Conservation (phyloP, 2,113 vertebrate species). For the Oncorhynchus mykiss region DNA sequence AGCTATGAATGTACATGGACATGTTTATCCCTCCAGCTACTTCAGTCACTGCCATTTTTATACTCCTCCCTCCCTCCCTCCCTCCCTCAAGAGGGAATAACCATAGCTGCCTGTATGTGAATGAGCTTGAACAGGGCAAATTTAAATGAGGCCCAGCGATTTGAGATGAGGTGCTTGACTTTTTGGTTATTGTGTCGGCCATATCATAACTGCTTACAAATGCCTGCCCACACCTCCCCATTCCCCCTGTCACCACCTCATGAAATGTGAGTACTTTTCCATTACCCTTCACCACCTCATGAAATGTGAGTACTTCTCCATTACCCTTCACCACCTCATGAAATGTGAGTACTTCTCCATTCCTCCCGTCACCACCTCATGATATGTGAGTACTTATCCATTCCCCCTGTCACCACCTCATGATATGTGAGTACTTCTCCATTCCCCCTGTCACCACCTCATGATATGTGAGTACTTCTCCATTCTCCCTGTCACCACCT, state of each 20-base stretch:
- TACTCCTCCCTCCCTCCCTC: neutral
- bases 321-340: neutral
- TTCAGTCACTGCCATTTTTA: slow-evolving; percentile 13
- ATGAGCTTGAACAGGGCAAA: slow-evolving; percentile 35
- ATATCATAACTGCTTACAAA: slow-evolving; percentile 40
- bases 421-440: too few relatives aligned
- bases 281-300: too few relatives aligned
- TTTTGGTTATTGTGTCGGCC: slow-evolving; percentile 34
- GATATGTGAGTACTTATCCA: neutral
- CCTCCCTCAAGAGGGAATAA: neutral
- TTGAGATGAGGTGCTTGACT: slow-evolving; percentile 48
- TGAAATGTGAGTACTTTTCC: too few relatives aligned
- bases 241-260: neutral
- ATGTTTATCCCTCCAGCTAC: slow-evolving; percentile 45
- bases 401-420: neutral
- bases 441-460: too few relatives aligned
- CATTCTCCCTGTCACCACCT: too few relatives aligned
- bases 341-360: neutral
- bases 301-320: too few relatives aligned
- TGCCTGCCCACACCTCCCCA: slow-evolving; percentile 1
- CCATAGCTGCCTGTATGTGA: slow-evolving; percentile 46
- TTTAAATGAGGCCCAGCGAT: slow-evolving; percentile 20
- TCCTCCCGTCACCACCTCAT: neutral
- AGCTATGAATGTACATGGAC: slow-evolving; percentile 33
- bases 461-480: too few relatives aligned